phyloP scores from a whole-genome alignment of 2,113 vertebrate species.

The Sander lucioperca region DNA sequence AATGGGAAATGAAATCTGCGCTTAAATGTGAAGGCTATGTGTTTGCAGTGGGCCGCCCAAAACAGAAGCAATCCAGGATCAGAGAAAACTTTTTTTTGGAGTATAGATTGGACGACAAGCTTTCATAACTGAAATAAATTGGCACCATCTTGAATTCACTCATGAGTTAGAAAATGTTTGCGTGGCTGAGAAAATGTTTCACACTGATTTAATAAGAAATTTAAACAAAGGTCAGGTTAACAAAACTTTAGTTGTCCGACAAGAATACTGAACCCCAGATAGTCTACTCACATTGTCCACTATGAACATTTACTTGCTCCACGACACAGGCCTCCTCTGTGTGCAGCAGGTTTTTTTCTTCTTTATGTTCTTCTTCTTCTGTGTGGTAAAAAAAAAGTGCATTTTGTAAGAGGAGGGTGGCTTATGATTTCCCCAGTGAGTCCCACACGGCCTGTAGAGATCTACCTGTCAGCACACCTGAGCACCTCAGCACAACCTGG shows the following conservation, averaged over 20 bases:
- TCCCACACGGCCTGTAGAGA: slow-evolving; percentile 62
- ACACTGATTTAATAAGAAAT: not conserved
- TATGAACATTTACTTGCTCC: slow-evolving; percentile 25
- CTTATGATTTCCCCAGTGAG: slow-evolving; percentile 82
- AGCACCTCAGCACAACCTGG: slow-evolving; percentile 67
- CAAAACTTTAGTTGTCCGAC: slow-evolving; percentile 18
- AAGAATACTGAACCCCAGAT: not conserved
- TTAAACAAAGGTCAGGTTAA: not conserved
- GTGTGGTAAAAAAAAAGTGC: slow-evolving; percentile 30
- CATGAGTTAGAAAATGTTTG: not conserved
- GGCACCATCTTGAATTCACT: no score
- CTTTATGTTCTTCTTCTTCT: slow-evolving; percentile 17
- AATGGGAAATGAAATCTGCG: not conserved
- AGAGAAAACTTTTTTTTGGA: not conserved
- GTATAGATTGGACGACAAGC: not conserved
- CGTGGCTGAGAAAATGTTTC: not conserved
- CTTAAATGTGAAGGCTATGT: not conserved
- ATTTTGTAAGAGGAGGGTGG: slow-evolving; percentile 47
- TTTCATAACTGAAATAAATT: not conserved
- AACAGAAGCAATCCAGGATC: not conserved
- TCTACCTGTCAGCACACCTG: slow-evolving; percentile 85
- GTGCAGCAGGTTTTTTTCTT: slow-evolving; percentile 2
- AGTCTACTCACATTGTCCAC: not conserved
- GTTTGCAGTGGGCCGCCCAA: not conserved
- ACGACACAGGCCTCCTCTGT: not conserved